Evolutionary conservation across 2,888 invertebrate genomes (phyloP).

Genomic region (Cerceris rybyensis): DNA sequence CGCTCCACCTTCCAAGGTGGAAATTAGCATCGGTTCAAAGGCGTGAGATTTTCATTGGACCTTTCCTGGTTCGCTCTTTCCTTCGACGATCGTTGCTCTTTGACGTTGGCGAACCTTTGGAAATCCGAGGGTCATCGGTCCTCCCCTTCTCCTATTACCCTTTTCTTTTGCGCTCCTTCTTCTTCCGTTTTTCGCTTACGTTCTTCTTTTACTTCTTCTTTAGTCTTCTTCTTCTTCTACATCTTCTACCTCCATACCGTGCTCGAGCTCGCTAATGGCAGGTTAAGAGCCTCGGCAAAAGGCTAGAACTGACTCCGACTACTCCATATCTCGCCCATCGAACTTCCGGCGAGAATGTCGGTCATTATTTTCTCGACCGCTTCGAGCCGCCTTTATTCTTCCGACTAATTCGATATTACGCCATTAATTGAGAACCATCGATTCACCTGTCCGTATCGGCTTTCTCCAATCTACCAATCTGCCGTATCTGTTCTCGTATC

Average conservation of each 20-base stretch:
- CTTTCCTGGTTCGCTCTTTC: neutral
- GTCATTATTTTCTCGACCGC: constrained; percentile 30
- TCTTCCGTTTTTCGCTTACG: neutral
- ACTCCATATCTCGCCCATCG: constrained; percentile 50
- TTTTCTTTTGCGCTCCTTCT: constrained; percentile 2
- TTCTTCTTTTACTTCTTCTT: too few species aligned
- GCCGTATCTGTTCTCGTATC: too few species aligned
- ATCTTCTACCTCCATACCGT: neutral
- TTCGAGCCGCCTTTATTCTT: constrained; percentile 37
- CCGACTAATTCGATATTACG: constrained; percentile 33
- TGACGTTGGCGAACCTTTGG: constrained; percentile 31
- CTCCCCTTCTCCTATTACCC: constrained; percentile 2
- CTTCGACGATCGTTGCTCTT: constrained; percentile 31
- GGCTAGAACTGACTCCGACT: constrained; percentile 44
- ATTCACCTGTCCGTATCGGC: neutral
- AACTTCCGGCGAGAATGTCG: constrained; percentile 30
- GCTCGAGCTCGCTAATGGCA: constrained; percentile 49
- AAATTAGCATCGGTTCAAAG: constrained; percentile 27
- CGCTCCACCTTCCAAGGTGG: neutral
- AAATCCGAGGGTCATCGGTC: constrained; percentile 24
- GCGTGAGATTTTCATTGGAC: constrained; percentile 16
- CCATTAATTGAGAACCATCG: constrained; percentile 25
- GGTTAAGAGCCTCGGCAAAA: constrained; percentile 58
- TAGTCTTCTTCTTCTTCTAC: too few species aligned
- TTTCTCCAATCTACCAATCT: neutral